Evolutionary conservation across 2,797 vertebrate species (phyloP).

Genomic region (Calcarius lapponicus): DNA sequence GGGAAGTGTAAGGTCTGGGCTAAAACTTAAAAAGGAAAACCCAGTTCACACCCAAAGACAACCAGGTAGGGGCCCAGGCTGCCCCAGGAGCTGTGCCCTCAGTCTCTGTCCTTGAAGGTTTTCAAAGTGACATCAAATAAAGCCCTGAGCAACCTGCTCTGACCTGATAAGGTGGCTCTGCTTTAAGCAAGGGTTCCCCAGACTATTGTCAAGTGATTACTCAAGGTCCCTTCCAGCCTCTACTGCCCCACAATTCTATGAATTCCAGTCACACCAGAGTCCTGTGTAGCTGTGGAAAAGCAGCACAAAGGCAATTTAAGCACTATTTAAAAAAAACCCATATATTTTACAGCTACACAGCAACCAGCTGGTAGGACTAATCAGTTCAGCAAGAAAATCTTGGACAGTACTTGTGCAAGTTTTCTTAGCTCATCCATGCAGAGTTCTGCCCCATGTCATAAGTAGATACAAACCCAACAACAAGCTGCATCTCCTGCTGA

Average conservation of each 20-base stretch:
- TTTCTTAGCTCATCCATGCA: background rate
- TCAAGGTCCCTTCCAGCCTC: background rate
- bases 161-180: background rate
- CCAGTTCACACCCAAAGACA: background rate
- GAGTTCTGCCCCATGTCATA: background rate
- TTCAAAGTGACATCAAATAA: rapidly evolving
- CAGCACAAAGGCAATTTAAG: background rate
- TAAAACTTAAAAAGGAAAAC: background rate
- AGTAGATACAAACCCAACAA: background rate
- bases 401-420: background rate
- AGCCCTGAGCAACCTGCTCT: background rate
- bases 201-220: background rate
- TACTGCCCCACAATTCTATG: background rate
- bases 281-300: background rate
- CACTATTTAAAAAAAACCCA: too few relatives aligned
- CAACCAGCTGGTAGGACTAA: background rate
- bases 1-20: background rate
- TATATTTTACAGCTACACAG: background rate
- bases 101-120: background rate
- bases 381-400: background rate
- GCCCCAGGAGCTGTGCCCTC: background rate
- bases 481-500: background rate
- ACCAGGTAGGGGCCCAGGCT: background rate
- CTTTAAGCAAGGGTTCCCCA: background rate
- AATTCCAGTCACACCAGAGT: background rate